phyloP scores from a whole-genome alignment of 2,113 vertebrate genomes.

The Leucopsar rothschildi region DNA sequence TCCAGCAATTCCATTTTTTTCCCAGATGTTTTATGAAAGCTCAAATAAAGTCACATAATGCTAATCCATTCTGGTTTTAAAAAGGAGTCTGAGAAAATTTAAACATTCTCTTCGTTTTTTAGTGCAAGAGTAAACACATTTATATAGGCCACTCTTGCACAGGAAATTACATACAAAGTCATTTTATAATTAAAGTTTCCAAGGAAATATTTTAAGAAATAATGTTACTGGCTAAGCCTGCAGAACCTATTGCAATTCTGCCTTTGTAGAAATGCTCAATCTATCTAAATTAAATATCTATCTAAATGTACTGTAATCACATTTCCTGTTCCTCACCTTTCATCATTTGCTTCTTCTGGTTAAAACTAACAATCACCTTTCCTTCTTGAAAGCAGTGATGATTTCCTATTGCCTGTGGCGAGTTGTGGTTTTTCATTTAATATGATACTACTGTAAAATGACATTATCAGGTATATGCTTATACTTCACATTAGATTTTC shows the following conservation, averaged over 20 bases:
- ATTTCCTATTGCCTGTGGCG: accelerated
- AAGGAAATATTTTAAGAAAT: background rate
- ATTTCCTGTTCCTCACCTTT: background rate
- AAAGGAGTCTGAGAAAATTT: background rate
- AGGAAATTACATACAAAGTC: background rate
- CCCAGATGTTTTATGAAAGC: background rate
- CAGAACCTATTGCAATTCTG: background rate
- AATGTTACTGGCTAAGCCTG: background rate
- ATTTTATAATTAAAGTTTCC: background rate
- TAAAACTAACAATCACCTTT: background rate
- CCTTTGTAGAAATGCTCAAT: background rate
- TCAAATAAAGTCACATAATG: background rate
- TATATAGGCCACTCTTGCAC: background rate
- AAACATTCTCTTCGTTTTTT: background rate
- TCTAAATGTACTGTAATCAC: background rate
- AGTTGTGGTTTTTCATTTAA: background rate
- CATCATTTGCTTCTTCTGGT: background rate
- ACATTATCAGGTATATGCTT: background rate
- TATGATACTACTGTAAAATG: background rate
- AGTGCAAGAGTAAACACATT: background rate
- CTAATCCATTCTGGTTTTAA: background rate
- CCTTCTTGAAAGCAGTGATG: background rate
- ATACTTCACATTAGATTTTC: background rate
- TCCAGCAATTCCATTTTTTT: background rate
- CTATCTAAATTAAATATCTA: background rate